Percentiles rank a stretch among this genome's conserved stretches.
Evolutionary conservation across 1,140 invertebrate genomes (phyloP).

Genomic region (Metopolophium dirhodum): DNA sequence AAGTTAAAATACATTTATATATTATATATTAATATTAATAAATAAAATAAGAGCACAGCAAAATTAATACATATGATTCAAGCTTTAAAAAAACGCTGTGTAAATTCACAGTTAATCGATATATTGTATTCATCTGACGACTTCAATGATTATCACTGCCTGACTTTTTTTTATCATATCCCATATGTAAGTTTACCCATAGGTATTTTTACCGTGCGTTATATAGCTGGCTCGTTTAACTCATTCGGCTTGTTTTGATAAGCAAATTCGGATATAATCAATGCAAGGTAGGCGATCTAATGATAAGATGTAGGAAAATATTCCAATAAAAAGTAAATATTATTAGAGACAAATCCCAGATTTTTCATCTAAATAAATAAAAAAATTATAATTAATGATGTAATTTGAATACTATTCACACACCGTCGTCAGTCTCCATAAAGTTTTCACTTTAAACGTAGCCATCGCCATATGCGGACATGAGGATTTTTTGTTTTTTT

Average conservation of each 20-base stretch:
- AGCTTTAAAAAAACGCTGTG: background rate
- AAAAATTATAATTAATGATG: background rate
- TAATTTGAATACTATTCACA: background rate
- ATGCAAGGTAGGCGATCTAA: slow-evolving; percentile 16
- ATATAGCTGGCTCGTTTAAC: background rate
- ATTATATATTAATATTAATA: slow-evolving; percentile 18
- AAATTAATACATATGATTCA: slow-evolving; percentile 8
- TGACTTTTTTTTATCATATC: background rate
- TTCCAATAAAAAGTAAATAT: background rate
- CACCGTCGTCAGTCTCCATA: background rate
- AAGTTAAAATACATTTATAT: slow-evolving; percentile 9
- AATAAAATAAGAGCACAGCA: slow-evolving; percentile 18
- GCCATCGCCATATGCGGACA: background rate
- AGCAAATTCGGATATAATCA: slow-evolving; percentile 30
- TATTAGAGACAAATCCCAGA: background rate
- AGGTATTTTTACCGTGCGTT: background rate
- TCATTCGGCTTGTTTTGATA: background rate
- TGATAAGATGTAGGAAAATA: background rate
- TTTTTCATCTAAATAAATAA: background rate
- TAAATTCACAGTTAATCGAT: background rate
- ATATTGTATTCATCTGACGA: background rate
- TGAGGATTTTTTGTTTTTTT: background rate
- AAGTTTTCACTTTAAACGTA: background rate
- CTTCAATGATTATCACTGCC: slow-evolving; percentile 15
- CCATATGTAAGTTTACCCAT: background rate